A percentile compares a stretch with the other conserved stretches of the same genome.
These are phyloP conservation scores for Tenthredo notha DNA, from an alignment of 2,888 invertebrate genomes.

Conservation along the genomic window DNA sequence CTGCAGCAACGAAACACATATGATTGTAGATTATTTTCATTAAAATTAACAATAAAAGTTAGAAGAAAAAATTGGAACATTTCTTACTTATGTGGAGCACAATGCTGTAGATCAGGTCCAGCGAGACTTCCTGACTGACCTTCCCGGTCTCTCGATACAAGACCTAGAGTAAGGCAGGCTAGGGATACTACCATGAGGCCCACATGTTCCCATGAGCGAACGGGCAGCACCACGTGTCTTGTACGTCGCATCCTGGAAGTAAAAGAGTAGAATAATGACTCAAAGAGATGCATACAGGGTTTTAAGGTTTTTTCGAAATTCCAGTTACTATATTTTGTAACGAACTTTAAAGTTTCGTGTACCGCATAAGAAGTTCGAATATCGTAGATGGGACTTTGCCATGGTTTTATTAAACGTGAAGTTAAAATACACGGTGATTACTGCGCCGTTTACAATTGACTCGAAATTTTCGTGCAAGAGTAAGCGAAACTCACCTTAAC, in stretches of 20 bases:
- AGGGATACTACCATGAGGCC: constrained; percentile 73
- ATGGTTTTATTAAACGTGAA: background rate
- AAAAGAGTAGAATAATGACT: background rate
- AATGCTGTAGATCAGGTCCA: constrained; percentile 73
- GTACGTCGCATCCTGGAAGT: constrained; percentile 69
- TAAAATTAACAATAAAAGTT: background rate
- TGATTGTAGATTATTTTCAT: background rate
- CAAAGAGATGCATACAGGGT: background rate
- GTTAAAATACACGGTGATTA: background rate
- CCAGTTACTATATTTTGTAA: background rate
- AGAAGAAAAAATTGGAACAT: background rate
- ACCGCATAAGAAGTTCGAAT: background rate
- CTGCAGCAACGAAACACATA: constrained; percentile 59
- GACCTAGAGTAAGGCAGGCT: constrained; percentile 73
- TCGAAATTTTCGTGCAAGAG: background rate
- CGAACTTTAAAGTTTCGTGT: background rate
- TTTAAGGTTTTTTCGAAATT: background rate
- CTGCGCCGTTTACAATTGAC: background rate
- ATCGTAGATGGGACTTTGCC: background rate
- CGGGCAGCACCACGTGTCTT: constrained; percentile 72
- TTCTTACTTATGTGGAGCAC: constrained; percentile 73
- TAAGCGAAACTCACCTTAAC: constrained; percentile 25
- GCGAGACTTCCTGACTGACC: constrained; percentile 73
- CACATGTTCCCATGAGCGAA: constrained; percentile 73
- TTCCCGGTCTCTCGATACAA: constrained; percentile 73